Evolutionary conservation across 2,797 vertebrate genomes (phyloP), one percentile per base, ranked within the genome.

Genomic region (Micromesistius poutassou): DNA sequence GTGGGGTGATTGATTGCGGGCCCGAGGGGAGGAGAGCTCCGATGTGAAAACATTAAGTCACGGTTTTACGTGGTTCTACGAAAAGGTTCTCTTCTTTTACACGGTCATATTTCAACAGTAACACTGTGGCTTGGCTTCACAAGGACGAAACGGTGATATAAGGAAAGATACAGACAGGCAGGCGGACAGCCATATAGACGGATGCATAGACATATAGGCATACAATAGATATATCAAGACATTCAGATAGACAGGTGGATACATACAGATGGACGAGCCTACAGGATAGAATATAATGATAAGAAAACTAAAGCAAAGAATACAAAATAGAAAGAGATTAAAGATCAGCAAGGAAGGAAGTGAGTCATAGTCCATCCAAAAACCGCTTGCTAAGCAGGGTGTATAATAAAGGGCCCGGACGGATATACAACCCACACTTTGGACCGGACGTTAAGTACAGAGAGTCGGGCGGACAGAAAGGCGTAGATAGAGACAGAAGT

Each of bases 221-320:
- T n/a, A n/a, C n/a, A 16, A 46, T 46, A 46, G 40, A 1, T 46
- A 46, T 14, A 46, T 13, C 3, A 13, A 14, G 42, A 13, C 42
- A 46, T 13, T 14, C 42, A 13, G 50, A 5, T 19, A 55, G 50
- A 55, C 50, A 50, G 46, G 16, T 14, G 14, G 14, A 46, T 14
- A 50, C 50, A 22, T 5, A n/a, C 19, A 62, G 22, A 62, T 5
- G 19, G 19, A 50, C 16, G 22, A 22, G n/a, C 55, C 55, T 62
- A 25, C 22, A 8, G 55, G 55, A 25, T 25, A 25, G 22, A 62
- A 62, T 62, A n/a, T 1, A 55, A 25, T 62, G 0, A 9, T n/a
- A 62, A 25, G 55, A 62, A 62, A 62, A 22, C 46, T 42, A 55
- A 55, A 55, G 55, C 55, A 62, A 62, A 62, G 55, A 62, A 62